phyloP scores from a whole-genome alignment of 2,797 vertebrate species.

The Squalus acanthias region DNA sequence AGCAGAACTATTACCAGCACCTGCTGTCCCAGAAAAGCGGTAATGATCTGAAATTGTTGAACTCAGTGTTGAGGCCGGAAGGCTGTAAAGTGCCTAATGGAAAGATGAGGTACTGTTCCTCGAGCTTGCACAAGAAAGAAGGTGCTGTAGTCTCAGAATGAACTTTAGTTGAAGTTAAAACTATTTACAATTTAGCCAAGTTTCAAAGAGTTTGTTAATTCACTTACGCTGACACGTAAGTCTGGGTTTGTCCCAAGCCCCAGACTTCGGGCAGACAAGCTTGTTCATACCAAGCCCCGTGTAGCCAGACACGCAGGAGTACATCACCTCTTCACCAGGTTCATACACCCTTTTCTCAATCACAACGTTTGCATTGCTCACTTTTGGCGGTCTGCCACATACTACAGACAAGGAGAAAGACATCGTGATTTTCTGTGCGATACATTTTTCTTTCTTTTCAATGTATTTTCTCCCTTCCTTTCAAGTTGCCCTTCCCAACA shows the following conservation, averaged over 20 bases:
- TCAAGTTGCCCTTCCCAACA: neutral
- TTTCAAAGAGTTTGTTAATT: neutral
- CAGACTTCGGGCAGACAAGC: slow-evolving; percentile 58
- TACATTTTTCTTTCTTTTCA: slow-evolving; percentile 1
- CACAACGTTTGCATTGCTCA: slow-evolving; percentile 53
- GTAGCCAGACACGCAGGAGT: slow-evolving; percentile 65
- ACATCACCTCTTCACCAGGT: slow-evolving; percentile 60
- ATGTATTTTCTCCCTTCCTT: neutral
- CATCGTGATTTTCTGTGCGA: neutral
- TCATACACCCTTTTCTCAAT: slow-evolving; percentile 61
- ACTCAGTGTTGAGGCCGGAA: neutral
- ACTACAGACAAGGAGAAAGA: slow-evolving; percentile 46
- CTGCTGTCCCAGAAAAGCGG: no score
- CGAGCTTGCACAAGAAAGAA: neutral
- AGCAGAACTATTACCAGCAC: neutral
- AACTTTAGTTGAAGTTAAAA: neutral
- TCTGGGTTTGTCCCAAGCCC: slow-evolving; percentile 63
- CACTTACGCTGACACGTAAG: slow-evolving; percentile 74
- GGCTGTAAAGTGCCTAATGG: neutral
- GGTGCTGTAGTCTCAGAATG: neutral
- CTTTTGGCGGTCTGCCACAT: slow-evolving; percentile 61
- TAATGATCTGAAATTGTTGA: neutral
- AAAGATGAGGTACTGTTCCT: neutral
- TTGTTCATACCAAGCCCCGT: slow-evolving; percentile 48
- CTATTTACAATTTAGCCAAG: neutral